These are phyloP conservation scores for Xanthorhoe designata DNA, from an alignment of 2,888 invertebrate species.

Conservation along the genomic window DNA sequence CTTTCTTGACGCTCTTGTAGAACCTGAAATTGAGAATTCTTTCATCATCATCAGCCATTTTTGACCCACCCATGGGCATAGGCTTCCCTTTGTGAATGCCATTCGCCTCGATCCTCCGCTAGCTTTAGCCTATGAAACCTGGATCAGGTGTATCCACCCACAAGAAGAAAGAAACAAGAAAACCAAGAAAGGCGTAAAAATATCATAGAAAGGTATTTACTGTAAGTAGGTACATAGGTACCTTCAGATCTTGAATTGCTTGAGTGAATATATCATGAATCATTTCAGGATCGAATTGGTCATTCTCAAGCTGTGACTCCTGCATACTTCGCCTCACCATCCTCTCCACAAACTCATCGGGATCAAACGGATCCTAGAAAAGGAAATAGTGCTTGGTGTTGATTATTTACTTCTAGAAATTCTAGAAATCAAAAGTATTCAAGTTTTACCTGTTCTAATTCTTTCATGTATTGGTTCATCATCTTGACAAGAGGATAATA, in stretches of 20 bases:
- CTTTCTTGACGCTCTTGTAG: slow-evolving; percentile 94
- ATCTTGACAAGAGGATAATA: slow-evolving; percentile 83
- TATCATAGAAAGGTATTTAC: not conserved
- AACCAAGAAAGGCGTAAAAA: not conserved
- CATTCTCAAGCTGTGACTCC: slow-evolving; percentile 88
- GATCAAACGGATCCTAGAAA: slow-evolving; percentile 97
- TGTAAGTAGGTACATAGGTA: too few relatives aligned
- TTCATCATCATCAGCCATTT: too few relatives aligned
- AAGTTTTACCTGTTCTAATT: slow-evolving; percentile 90
- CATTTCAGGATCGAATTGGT: slow-evolving; percentile 92
- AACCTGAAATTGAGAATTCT: slow-evolving; percentile 71
- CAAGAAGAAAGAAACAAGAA: too few relatives aligned
- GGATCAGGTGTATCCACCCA: too few relatives aligned
- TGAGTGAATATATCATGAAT: slow-evolving; percentile 97
- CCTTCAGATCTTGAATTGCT: slow-evolving; percentile 93
- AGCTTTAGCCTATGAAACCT: too few relatives aligned
- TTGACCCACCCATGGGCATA: too few relatives aligned
- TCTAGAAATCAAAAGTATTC: not conserved
- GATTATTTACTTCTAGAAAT: not conserved
- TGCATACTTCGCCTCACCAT: slow-evolving; percentile 97
- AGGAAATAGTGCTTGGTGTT: not conserved
- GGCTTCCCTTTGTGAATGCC: too few relatives aligned
- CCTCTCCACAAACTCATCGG: slow-evolving; percentile 98
- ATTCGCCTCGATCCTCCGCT: too few relatives aligned
- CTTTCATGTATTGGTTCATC: slow-evolving; percentile 95